These are phyloP conservation scores for Acomys russatus DNA, from an alignment of 2,797 vertebrate genomes.

Conservation along the genomic window DNA sequence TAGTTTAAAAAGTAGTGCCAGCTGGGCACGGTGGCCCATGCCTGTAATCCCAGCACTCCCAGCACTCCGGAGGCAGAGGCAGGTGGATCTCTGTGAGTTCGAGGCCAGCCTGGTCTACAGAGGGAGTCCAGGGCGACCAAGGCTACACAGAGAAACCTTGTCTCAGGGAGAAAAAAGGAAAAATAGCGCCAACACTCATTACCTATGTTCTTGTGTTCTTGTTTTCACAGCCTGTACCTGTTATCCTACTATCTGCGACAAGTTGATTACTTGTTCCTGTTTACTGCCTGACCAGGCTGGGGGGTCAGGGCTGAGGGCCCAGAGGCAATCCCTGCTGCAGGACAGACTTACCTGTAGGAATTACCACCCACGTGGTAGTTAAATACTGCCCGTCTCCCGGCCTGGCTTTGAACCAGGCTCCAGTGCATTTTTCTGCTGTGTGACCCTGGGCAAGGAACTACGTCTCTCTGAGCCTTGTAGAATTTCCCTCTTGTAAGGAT, in stretches of 20 bases:
- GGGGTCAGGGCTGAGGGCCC: background rate
- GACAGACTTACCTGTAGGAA: background rate
- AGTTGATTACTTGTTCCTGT: background rate
- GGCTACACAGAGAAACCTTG: too few species aligned
- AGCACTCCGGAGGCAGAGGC: too few species aligned
- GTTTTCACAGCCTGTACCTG: background rate
- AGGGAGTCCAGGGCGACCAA: too few species aligned
- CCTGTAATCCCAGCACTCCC: too few species aligned
- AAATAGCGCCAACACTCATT: background rate
- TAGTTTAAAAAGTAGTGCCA: too few species aligned
- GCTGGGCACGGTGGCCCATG: too few species aligned
- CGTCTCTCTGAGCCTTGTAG: background rate
- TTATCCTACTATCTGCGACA: background rate
- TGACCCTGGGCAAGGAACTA: background rate
- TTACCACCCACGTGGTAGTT: background rate
- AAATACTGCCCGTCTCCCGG: background rate
- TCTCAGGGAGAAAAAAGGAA: too few species aligned
- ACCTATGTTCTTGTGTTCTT: background rate
- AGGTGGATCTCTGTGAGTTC: too few species aligned
- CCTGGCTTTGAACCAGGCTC: background rate
- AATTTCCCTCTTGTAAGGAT: background rate
- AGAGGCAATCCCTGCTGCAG: background rate
- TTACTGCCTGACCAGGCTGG: accelerated
- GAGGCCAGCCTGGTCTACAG: too few species aligned
- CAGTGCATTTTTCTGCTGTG: background rate